Base-by-base conservation (phyloP, 2,797 vertebrate species). In the Astyanax mexicanus region DNA sequence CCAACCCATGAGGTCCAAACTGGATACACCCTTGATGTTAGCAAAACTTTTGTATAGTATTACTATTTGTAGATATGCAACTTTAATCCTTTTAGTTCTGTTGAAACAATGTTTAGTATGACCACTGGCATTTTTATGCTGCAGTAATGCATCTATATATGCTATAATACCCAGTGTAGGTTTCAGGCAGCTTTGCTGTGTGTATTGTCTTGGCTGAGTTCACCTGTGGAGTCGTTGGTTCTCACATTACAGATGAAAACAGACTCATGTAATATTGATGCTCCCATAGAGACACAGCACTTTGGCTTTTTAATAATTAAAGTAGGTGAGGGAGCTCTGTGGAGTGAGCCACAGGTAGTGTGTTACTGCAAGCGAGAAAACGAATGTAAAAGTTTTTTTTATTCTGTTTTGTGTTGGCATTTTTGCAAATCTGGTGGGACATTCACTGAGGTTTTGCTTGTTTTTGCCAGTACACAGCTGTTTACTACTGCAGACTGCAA, bases 191-290 rank as follows among this genome's bases (percentile, higher is more conserved):
- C 9, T 64, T 45, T 72, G 25, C 3, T 65, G 12, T 51, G 0
- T 21, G 8, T 25, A 1, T 51, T 9, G 38, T 17, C 51, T 23
- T 51, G 37, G 27, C n/a, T 42, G 40, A 55, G 52, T 19, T 75
- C 67, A 69, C 69, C 61, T 74, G 51, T 80, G 1, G 77, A 29
- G 37, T 51, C 55, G 58, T 54, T 19, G 75, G 1, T 60, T 86
- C 84, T 93, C 84, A 73, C 54, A 61, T 90, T 85, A 88, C 86
- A 81, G 61, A 29, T 35, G 72, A 47, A 73, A 55, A 38, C 60
- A 25, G n/a, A 58, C 47, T 78, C 62, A 81, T 92, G 54, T 89
- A 91, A 86, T 85, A 80, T 91, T 89, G 83, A 91, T 90, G 89
- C 13, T 0, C 60, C 42, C 68, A 57, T 83, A 74, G 71, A 75